Evolutionary conservation across 1,140 invertebrate species (phyloP).

Genomic region (Leptestheria dahalacensis): DNA sequence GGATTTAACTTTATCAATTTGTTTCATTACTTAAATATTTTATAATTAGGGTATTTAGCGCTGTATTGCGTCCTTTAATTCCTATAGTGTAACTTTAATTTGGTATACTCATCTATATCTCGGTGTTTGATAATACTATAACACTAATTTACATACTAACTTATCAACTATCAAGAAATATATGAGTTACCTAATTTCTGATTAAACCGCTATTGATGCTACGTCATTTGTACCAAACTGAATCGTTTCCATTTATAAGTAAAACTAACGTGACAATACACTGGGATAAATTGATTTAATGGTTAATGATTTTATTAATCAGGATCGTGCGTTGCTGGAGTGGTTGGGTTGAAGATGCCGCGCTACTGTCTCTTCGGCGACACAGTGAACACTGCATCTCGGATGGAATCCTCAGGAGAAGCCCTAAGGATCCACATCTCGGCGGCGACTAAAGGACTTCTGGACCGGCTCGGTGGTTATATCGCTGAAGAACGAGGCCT

Average conservation of each 20-base stretch:
- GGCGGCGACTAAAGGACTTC: conserved; percentile 40
- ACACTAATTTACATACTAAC: too few relatives aligned
- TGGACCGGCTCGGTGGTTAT: conserved; percentile 51
- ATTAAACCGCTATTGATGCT: not conserved
- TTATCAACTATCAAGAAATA: too few relatives aligned
- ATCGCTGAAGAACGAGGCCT: conserved; percentile 47
- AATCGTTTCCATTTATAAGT: conserved; percentile 1
- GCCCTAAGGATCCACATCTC: conserved; percentile 58
- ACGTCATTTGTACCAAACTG: too few relatives aligned
- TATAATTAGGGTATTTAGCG: too few relatives aligned
- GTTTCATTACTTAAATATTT: too few relatives aligned
- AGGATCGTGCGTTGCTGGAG: conserved; percentile 64
- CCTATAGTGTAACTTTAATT: too few relatives aligned
- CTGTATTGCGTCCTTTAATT: too few relatives aligned
- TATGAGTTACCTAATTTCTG: too few relatives aligned
- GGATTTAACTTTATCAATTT: too few relatives aligned
- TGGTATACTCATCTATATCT: too few relatives aligned
- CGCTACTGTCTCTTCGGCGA: conserved; percentile 56
- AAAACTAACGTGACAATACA: not conserved
- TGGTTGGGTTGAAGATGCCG: conserved; percentile 58
- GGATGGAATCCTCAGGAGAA: conserved; percentile 52
- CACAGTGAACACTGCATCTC: conserved; percentile 45
- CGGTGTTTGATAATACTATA: too few relatives aligned
- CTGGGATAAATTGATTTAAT: too few relatives aligned
- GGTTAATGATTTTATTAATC: conserved; percentile 18